Evolutionary conservation across 2,113 vertebrate species (phyloP).

Genomic region (Apistogramma diplotaenia): DNA sequence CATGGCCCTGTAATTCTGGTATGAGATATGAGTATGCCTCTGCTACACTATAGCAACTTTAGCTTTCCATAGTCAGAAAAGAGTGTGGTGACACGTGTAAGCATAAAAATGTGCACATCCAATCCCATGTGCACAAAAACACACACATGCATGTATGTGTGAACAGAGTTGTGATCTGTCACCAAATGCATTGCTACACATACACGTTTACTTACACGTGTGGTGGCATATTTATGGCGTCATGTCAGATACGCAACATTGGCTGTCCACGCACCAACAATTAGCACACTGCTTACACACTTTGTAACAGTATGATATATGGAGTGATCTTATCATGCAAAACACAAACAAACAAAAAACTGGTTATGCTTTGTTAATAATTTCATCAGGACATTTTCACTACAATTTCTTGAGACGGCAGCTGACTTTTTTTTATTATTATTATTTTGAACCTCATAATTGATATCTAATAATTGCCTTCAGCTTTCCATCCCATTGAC

Average conservation of each 20-base stretch:
- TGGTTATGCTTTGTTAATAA: background rate
- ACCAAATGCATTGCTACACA: background rate
- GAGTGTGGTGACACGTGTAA: background rate
- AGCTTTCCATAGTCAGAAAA: constrained; percentile 1
- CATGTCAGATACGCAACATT: background rate
- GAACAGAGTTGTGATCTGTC: constrained; percentile 13
- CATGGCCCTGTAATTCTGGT: background rate
- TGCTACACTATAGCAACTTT: constrained; percentile 28
- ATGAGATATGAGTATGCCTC: constrained; percentile 32
- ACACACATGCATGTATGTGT: background rate
- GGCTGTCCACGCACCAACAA: background rate
- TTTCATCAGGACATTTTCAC: background rate
- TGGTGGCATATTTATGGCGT: background rate
- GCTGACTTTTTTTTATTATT: background rate
- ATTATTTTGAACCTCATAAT: constrained; percentile 4
- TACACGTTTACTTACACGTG: background rate
- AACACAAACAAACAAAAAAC: background rate
- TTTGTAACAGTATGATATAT: background rate
- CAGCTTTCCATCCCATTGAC: constrained; percentile 21
- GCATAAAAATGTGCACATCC: background rate
- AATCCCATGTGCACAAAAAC: background rate
- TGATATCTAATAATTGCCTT: background rate
- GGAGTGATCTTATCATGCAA: background rate
- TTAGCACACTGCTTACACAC: background rate
- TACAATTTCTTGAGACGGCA: background rate